Evolutionary conservation across 2,888 invertebrate genomes (phyloP).

Genomic region (Cactoblastis cactorum): DNA sequence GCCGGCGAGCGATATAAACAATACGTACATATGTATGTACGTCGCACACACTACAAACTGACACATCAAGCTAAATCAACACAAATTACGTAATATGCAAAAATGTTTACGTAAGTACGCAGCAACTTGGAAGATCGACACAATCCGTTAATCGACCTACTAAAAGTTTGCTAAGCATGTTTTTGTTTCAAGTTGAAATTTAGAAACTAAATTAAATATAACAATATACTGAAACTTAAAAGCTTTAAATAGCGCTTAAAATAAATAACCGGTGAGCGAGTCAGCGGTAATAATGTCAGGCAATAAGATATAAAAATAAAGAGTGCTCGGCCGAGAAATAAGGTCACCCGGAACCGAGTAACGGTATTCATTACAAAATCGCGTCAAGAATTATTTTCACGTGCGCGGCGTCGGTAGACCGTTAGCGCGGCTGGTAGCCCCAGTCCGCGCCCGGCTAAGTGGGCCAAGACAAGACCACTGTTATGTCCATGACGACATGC

Average conservation of each 20-base stretch:
- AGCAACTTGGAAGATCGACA: slow-evolving; percentile 10
- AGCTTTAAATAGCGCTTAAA: slow-evolving; percentile 35
- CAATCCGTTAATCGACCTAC: slow-evolving; percentile 9
- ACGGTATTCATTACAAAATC: slow-evolving; percentile 77
- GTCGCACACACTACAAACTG: too few relatives aligned
- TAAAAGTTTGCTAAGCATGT: too few relatives aligned
- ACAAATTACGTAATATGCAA: slow-evolving; percentile 16
- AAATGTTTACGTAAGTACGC: slow-evolving; percentile 6
- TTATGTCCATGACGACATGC: slow-evolving; percentile 25
- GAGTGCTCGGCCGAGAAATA: slow-evolving; percentile 67
- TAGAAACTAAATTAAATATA: neutral
- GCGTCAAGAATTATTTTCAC: slow-evolving; percentile 78
- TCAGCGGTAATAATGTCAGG: slow-evolving; percentile 45
- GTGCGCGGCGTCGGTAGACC: slow-evolving; percentile 63
- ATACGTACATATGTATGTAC: slow-evolving; percentile 35
- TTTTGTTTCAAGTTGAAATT: too few relatives aligned
- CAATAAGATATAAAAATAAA: slow-evolving; percentile 71
- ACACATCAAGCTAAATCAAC: slow-evolving; percentile 17
- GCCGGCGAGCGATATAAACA: slow-evolving; percentile 36
- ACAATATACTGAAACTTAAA: slow-evolving; percentile 2
- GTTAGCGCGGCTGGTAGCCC: slow-evolving; percentile 56
- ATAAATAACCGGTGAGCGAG: slow-evolving; percentile 32
- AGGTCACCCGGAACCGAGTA: slow-evolving; percentile 77
- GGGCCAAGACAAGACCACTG: slow-evolving; percentile 39
- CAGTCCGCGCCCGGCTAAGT: slow-evolving; percentile 49